phyloP scores from a whole-genome alignment of 2,888 invertebrate genomes.

The Drosophila nr. fundita region DNA sequence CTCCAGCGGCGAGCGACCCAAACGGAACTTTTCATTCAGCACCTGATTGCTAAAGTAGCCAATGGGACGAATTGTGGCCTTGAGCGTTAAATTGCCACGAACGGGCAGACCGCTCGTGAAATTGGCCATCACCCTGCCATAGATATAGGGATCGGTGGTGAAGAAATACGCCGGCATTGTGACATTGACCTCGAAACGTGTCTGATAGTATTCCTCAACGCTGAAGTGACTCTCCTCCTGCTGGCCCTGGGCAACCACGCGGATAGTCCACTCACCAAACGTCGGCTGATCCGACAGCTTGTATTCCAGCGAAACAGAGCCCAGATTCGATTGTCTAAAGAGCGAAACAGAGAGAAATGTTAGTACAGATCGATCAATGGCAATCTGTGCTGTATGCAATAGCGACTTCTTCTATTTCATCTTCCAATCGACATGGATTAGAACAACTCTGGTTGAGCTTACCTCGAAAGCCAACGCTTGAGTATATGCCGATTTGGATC shows the following conservation, averaged over 20 bases:
- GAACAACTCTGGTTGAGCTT: conserved; percentile 10
- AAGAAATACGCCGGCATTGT: conserved; percentile 98
- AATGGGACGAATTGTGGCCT: conserved; percentile 91
- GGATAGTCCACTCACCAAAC: conserved; percentile 96
- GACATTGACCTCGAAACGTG: conserved; percentile 96
- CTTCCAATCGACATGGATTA: not conserved
- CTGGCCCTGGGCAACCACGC: conserved; percentile 95
- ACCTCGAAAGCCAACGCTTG: conserved; percentile 95
- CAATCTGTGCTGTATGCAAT: not conserved
- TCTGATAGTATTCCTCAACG: conserved; percentile 98
- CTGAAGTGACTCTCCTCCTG: conserved; percentile 93
- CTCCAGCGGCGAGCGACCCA: conserved; percentile 82
- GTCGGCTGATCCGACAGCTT: conserved; percentile 95
- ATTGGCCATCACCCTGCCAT: conserved; percentile 96
- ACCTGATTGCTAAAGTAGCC: conserved; percentile 87
- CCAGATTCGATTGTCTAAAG: conserved; percentile 92
- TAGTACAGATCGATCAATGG: not conserved
- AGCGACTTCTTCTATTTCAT: not conserved
- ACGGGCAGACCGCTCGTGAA: conserved; percentile 97
- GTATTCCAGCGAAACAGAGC: conserved; percentile 96
- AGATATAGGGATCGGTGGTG: conserved; percentile 92
- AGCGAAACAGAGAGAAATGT: not conserved
- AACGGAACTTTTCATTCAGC: conserved; percentile 86
- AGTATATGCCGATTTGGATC: conserved; percentile 95
- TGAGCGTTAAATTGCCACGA: conserved; percentile 93